Base-by-base conservation (phyloP, 37 sponge, comb jelly and placozoan species). In the Chondrilla cf. caribensis region DNA sequence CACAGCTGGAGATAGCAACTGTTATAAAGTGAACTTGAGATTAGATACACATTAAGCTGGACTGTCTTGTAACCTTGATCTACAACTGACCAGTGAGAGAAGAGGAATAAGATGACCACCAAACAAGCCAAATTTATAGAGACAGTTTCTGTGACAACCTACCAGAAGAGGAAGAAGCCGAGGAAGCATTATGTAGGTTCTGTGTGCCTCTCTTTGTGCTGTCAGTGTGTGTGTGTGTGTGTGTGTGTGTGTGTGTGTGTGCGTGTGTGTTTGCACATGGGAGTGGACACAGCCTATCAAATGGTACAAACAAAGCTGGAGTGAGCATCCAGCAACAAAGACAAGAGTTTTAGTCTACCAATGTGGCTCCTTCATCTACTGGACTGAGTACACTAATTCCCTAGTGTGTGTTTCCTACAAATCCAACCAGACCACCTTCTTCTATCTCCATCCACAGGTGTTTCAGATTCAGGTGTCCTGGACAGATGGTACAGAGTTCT, bases 401-500 rank as follows among this genome's bases (percentile, higher is more conserved):
- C n/a, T n/a, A n/a, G n/a, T n/a, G n/a, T n/a, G n/a, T n/a, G n/a
- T n/a, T n/a, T n/a, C n/a, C 29, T 2, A 84, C 60, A 32, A 54
- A 37, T 62, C 7, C 29, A 62, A 19, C 25, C 25, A 62, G 64
- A 62, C n/a, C n/a, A 62, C 7, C 64, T 62, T 62, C 29, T 62
- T 62, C 18, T 62, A 5, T 5, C 29, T 70, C 22, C 32, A 28
- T 2, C 17, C 44, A 39, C 82, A 92, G 93, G 93, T 88, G 1
- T 92, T 86, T 58, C 86, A 86, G 82, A 89, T 92, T 26, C 84
- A 86, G 40, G 89, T 92, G 38, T 79, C 84, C 25, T 92, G 93
- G 93, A 89, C 72, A 62, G 87, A 88, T 70, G 65, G 43, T 67
- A 84, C 80, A 2, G 59, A 89, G 5, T 92, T 60, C 60, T 89